Percentiles rank a stretch among this genome's conserved stretches.
Conservation (phyloP, 2,888 invertebrate genomes). For the Sinodicranocentrus sp. region DNA sequence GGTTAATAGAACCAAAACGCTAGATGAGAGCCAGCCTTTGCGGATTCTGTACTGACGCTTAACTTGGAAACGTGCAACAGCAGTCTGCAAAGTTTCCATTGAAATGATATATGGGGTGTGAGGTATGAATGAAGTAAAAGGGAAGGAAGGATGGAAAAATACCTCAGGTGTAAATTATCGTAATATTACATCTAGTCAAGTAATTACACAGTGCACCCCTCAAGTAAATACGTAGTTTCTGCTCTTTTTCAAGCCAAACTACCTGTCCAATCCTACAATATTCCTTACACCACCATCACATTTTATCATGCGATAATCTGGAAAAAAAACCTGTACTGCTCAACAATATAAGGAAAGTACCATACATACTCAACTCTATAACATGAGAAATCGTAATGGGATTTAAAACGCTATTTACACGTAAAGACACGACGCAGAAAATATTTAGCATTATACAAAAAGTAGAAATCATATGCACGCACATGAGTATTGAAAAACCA, state of each 20-base stretch:
- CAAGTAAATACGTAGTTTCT: neutral
- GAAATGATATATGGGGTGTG: neutral
- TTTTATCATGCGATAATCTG: neutral
- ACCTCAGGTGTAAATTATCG: neutral
- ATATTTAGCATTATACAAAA: no score
- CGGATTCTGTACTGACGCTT: slow-evolving; percentile 2
- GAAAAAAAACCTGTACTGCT: neutral
- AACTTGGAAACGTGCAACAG: slow-evolving; percentile 5
- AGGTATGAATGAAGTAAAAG: slow-evolving; percentile 11
- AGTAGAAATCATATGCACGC: no score
- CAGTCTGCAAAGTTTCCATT: neutral
- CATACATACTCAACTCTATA: no score
- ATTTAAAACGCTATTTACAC: no score
- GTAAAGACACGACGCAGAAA: no score
- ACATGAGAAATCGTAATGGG: no score
- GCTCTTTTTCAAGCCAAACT: slow-evolving; percentile 1
- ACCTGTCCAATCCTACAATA: slow-evolving; percentile 22
- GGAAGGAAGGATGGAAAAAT: slow-evolving; percentile 45
- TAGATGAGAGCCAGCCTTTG: no score
- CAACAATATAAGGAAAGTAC: no score
- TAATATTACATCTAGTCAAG: slow-evolving; percentile 25
- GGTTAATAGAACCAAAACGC: no score
- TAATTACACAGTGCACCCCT: neutral
- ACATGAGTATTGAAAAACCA: no score
- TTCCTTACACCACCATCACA: neutral